Conservation (phyloP, 2,888 invertebrate species). For the Sepiola atlantica region DNA sequence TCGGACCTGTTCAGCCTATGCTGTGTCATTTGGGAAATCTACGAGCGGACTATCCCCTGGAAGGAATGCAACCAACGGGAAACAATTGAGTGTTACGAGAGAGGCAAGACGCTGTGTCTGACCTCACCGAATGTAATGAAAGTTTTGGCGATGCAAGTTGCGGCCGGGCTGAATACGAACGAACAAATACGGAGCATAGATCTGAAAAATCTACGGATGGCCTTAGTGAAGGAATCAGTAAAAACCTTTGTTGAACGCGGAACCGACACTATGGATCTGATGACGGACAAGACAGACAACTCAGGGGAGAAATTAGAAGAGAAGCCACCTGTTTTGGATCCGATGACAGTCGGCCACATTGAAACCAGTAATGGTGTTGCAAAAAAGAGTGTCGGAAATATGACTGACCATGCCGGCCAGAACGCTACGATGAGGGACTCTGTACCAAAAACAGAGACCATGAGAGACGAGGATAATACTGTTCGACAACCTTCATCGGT, state of each 20-base stretch:
- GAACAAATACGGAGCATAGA: background rate
- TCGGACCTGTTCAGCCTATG: conserved; percentile 76
- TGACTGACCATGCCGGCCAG: too few species aligned
- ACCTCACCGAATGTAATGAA: background rate
- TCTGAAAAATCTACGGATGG: background rate
- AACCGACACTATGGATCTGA: background rate
- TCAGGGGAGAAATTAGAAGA: background rate
- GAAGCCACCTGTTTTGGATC: background rate
- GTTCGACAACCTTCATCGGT: too few species aligned
- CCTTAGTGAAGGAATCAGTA: background rate
- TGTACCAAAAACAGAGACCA: background rate
- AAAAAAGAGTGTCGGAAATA: background rate
- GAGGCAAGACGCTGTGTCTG: background rate
- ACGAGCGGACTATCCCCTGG: conserved; percentile 60
- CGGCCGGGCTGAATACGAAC: background rate
- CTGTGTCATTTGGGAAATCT: conserved; percentile 75
- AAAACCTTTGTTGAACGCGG: background rate
- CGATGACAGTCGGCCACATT: background rate
- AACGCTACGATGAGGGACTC: background rate
- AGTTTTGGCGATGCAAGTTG: background rate
- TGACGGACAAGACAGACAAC: rapidly evolving
- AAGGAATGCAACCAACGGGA: background rate
- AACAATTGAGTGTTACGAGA: background rate
- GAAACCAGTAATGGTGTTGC: too few species aligned
- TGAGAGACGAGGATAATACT: background rate